A percentile compares a stretch with the other conserved stretches of the same genome.
Conservation (phyloP, 2,888 invertebrate genomes). For the Dynastes tityus region DNA sequence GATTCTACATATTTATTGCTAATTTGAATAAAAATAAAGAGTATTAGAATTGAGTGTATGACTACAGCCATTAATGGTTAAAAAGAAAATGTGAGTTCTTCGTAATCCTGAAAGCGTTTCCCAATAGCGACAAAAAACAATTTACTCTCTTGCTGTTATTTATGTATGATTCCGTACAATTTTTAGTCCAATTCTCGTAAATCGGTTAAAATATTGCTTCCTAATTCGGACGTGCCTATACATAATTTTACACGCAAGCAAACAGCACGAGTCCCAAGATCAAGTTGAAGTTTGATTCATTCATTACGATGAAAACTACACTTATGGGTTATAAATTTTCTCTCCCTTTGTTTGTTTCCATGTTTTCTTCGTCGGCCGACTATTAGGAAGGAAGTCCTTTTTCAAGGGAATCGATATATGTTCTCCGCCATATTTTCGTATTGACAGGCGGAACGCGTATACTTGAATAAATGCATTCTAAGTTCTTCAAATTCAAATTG, state of each 20-base stretch:
- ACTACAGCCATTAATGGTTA: too few species aligned
- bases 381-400: constrained; percentile 26
- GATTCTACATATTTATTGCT: too few species aligned
- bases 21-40: too few species aligned
- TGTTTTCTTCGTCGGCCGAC: constrained; percentile 6
- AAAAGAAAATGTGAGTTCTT: too few species aligned
- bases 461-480: not conserved
- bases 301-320: constrained; percentile 27
- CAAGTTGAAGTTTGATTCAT: constrained; percentile 20
- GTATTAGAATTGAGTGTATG: too few species aligned
- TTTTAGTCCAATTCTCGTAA: too few species aligned
- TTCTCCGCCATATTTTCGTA: not conserved
- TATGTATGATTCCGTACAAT: too few species aligned
- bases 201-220: too few species aligned
- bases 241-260: not conserved
- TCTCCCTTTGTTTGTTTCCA: constrained; percentile 32
- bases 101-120: too few species aligned
- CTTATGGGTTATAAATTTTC: constrained; percentile 21
- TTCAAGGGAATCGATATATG: constrained; percentile 31
- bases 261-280: not conserved
- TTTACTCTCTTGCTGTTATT: too few species aligned
- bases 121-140: too few species aligned
- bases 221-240: too few species aligned
- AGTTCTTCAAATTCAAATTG: not conserved
- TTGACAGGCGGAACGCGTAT: not conserved